Evolutionary conservation across 2,797 vertebrate species (phyloP), one percentile per base, ranked within the genome.

Genomic region (Cyclopterus lumpus): DNA sequence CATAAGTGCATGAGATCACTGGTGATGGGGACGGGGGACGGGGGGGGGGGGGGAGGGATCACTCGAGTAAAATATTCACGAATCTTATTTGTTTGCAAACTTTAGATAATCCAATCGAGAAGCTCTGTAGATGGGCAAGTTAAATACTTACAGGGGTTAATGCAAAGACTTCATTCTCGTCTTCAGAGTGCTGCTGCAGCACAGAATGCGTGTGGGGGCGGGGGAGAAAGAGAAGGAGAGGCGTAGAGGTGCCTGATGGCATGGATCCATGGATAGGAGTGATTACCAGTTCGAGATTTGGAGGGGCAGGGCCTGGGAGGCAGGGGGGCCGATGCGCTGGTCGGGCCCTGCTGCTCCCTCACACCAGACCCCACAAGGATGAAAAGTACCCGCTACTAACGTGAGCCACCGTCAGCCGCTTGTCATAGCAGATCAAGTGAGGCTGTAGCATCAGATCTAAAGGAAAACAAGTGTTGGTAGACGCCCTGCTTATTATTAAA

Each of bases 261-360:
- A 30, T 30, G 28, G 28, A 30, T 30, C 28, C 28, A 30, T 3
- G 28, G 26, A 62, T 36, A 30, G 24, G 78, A 49, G 49, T 28
- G 62, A 84, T 81, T 71, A 66, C 71, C 75, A 76, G 30, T 73
- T 42, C 67, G 83, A 80, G 82, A 80, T 73, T 62, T 71, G 5
- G 36, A 48, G 71, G 73, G 62, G 66, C 38, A 73, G 65, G 81
- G 71, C 2, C 55, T 32, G 70, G 82, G 80, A 75, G 71, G 32
- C 88, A 85, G 83, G 83, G 83, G 88, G 67, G 76, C 10, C 10
- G 38, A 68, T 80, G 76, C 74, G 64, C 57, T 67, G 81, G 86
- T 82, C 54, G 75, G 40, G 69, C 62, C 67, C 75, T 16, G 53
- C 71, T 80, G 85, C 71, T 49, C 77, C 67, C 76, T 66, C 28